Base-by-base conservation (phyloP, 2,797 vertebrate genomes). In the Halcyon badia region DNA sequence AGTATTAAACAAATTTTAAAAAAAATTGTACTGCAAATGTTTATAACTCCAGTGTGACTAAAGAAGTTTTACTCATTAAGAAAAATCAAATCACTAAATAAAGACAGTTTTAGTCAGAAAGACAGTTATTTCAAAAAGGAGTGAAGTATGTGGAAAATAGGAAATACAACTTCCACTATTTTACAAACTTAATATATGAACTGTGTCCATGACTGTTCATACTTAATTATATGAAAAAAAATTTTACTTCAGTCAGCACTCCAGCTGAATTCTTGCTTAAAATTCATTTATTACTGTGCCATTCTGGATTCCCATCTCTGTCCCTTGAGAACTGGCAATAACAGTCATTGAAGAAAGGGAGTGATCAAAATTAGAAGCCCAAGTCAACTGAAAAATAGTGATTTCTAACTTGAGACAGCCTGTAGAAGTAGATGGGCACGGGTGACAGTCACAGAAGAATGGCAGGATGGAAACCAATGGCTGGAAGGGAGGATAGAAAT, bases 341-440 rank as follows among this genome's bases (percentile, higher is more conserved):
- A 37, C 39, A 64, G 19, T 64, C 88, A 91, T 35, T 54, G 70
- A 87, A 90, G 60, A 82, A 88, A 89, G 13, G 15, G 70, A 84
- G 46, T 16, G 79, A 91, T 68, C 64, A 89, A 90, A 95, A 84
- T 79, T 35, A 87, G 77, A 94, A 88, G 39, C 10, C 39, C 15
- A 66, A 76, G 49, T 82, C 66, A 82, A 87, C 66, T 46, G 66
- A 77, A 96, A 96, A 89, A 84, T 89, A 62, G 77, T 10, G 35
- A 76, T 62, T 88, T 91, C 25, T 84, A 93, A 91, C 39, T 84
- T 62, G n/a, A 70, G 70, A 87, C 37, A 86, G 66, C 15, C 18
- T 6, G 14, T 5, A 7, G 77, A 79, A 9, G 0, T 12, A 88
- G 48, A 90, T 31, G 30, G 56, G 77, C 1, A 0, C 73, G 24